Conservation (phyloP, 2,113 vertebrate genomes). For the Tachuris rubrigastra region DNA sequence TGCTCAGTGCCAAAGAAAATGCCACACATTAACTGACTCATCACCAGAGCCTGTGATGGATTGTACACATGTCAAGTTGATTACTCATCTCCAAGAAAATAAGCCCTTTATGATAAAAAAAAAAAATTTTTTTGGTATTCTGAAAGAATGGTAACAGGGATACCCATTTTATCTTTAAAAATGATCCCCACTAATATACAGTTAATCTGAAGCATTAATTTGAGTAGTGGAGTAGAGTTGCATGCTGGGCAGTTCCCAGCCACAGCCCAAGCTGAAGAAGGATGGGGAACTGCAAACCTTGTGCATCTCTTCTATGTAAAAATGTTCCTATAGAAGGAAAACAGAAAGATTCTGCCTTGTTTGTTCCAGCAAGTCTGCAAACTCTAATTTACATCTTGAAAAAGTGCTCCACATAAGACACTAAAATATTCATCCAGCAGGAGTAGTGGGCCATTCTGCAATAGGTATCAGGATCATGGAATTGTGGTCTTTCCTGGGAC, state of each 20-base stretch:
- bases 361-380: neutral
- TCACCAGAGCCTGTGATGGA: conserved; percentile 70
- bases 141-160: neutral
- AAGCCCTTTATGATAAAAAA: conserved; percentile 20
- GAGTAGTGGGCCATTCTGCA: neutral
- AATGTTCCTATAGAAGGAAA: neutral
- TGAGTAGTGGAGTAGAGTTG: neutral
- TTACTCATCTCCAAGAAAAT: conserved; percentile 54
- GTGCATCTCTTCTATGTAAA: neutral
- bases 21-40: conserved; percentile 76
- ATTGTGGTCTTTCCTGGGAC: neutral
- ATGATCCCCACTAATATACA: neutral
- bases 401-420: neutral
- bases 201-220: neutral
- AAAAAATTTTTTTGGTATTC: neutral
- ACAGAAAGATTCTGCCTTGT: neutral
- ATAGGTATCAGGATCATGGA: neutral
- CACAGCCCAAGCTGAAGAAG: neutral
- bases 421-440: neutral
- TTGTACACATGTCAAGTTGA: conserved; percentile 51
- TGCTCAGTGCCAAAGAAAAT: conserved; percentile 68
- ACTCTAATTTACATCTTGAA: neutral
- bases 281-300: neutral
- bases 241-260: neutral
- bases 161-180: neutral